phyloP scores from a whole-genome alignment of 2,113 vertebrate genomes.

The Chlorocebus sabaeus region DNA sequence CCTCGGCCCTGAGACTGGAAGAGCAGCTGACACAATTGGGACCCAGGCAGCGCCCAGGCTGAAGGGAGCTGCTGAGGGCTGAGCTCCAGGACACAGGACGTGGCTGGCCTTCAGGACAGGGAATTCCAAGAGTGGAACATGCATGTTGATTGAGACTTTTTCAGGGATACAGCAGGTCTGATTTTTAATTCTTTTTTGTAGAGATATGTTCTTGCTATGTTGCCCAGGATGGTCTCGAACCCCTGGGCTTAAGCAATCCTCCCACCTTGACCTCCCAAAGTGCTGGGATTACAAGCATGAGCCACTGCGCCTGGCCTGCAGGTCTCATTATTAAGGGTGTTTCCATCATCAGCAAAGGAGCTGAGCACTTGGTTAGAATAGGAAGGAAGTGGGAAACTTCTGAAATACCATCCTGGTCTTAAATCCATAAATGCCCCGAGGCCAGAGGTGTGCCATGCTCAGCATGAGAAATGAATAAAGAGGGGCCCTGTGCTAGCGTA shows the following conservation, averaged over 20 bases:
- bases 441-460: background rate
- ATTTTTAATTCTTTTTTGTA: too few relatives aligned
- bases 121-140: too few relatives aligned
- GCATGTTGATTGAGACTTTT: background rate
- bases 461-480: background rate
- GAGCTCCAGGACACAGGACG: accelerated
- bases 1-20: too few relatives aligned
- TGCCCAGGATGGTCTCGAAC: too few relatives aligned
- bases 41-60: background rate
- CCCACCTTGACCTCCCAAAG: too few relatives aligned
- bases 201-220: too few relatives aligned
- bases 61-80: background rate
- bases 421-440: background rate
- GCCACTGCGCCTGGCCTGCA: too few relatives aligned
- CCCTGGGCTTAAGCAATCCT: too few relatives aligned
- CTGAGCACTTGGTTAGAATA: background rate
- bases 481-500: background rate
- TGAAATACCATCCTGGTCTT: background rate
- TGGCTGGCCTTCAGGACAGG: background rate
- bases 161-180: background rate
- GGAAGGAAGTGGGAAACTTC: background rate
- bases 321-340: background rate
- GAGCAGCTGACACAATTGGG: background rate
- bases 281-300: too few relatives aligned
- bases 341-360: background rate